These are phyloP conservation scores for Echinarachnius parma DNA, from an alignment of 53 echinoderm and acorn worm species.

Conservation along the genomic window DNA sequence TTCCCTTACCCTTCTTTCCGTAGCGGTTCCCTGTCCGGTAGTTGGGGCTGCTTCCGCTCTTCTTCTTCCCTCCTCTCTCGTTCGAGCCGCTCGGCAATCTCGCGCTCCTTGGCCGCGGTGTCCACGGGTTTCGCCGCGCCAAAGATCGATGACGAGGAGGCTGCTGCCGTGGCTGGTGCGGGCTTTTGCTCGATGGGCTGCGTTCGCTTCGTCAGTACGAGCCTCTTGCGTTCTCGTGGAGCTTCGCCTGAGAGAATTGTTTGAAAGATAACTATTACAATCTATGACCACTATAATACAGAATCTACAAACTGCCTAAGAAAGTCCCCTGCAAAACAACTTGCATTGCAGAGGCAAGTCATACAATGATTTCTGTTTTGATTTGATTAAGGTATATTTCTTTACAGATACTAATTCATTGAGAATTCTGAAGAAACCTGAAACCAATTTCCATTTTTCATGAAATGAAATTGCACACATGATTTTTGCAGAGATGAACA, in stretches of 20 bases:
- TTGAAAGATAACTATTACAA: too few relatives aligned
- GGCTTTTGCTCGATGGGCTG: slow-evolving; percentile 43
- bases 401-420: too few relatives aligned
- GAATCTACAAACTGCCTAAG: too few relatives aligned
- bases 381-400: too few relatives aligned
- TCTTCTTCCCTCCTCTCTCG: slow-evolving; percentile 62
- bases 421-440: too few relatives aligned
- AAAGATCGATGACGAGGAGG: slow-evolving; percentile 65
- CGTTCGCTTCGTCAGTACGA: slow-evolving; percentile 72
- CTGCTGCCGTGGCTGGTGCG: slow-evolving; percentile 2
- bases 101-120: slow-evolving; percentile 81
- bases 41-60: slow-evolving; percentile 39
- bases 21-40: slow-evolving; percentile 52
- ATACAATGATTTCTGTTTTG: too few relatives aligned
- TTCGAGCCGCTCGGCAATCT: slow-evolving; percentile 78
- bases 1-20: slow-evolving; percentile 67
- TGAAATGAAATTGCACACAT: too few relatives aligned
- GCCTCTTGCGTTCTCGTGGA: slow-evolving; percentile 74
- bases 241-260: slow-evolving; percentile 48
- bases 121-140: slow-evolving; percentile 95
- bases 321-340: too few relatives aligned
- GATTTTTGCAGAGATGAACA: too few relatives aligned
- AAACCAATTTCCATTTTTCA: too few relatives aligned
- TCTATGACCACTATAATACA: too few relatives aligned
- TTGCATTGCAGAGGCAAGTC: too few relatives aligned